phyloP scores from a whole-genome alignment of 2,888 invertebrate genomes.

The Anorthoa munda region DNA sequence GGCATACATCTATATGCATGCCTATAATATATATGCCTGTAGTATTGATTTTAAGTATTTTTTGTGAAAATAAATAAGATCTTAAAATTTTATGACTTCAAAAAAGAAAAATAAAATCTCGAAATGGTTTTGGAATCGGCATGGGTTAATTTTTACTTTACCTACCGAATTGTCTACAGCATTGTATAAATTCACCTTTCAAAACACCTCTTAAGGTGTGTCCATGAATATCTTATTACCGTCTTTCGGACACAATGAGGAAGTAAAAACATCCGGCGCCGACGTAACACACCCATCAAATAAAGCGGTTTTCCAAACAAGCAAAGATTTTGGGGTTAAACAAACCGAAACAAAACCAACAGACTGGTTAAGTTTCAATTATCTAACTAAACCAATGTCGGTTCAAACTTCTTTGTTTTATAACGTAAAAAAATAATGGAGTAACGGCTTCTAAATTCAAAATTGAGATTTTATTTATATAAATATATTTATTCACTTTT shows the following conservation, averaged over 20 bases:
- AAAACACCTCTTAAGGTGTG: background rate
- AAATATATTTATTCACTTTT: too few relatives aligned
- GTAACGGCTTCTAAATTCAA: conserved; percentile 13
- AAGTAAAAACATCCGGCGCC: conserved; percentile 34
- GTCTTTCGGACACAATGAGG: conserved; percentile 16
- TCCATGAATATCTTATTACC: conserved; percentile 32
- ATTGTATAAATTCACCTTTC: conserved; percentile 3
- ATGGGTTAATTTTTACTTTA: too few relatives aligned
- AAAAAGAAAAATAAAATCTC: too few relatives aligned
- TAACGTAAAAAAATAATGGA: background rate
- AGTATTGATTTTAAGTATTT: too few relatives aligned
- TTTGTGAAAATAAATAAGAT: too few relatives aligned
- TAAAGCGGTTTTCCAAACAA: conserved; percentile 26
- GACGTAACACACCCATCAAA: conserved; percentile 28
- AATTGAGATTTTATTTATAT: too few relatives aligned
- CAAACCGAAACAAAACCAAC: conserved; percentile 29
- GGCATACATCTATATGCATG: too few relatives aligned
- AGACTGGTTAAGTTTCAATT: conserved; percentile 9
- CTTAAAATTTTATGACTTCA: too few relatives aligned
- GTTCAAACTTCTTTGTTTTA: background rate
- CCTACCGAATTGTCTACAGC: background rate
- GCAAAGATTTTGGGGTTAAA: conserved; percentile 29
- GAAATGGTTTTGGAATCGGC: too few relatives aligned
- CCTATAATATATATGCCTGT: too few relatives aligned
- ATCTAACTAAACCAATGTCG: background rate